These are phyloP conservation scores for Monomorium pharaonis DNA, from an alignment of 1,140 invertebrate species.

Conservation along the genomic window DNA sequence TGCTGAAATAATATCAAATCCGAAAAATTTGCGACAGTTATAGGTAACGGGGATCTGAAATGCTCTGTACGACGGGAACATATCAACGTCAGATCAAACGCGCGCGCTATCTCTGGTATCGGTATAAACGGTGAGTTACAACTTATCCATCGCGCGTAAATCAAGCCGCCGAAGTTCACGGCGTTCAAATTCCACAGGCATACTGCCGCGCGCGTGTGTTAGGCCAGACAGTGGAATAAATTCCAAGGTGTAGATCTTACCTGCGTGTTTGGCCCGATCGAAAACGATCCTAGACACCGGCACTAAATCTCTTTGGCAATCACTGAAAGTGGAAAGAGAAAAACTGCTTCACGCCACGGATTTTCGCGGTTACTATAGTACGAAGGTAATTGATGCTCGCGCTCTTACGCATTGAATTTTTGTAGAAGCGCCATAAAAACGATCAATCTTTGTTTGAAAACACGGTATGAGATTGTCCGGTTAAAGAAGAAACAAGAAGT, in stretches of 20 bases:
- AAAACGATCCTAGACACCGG: slow-evolving; percentile 59
- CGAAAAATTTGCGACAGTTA: slow-evolving; percentile 11
- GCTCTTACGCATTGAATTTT: slow-evolving; percentile 57
- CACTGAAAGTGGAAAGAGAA: slow-evolving; percentile 77
- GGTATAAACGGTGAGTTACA: slow-evolving; percentile 32
- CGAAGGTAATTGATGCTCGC: slow-evolving; percentile 67
- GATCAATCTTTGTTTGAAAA: slow-evolving; percentile 49
- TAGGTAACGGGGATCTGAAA: background rate
- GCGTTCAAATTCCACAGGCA: slow-evolving; percentile 48
- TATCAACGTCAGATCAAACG: slow-evolving; percentile 38
- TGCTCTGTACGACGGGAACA: slow-evolving; percentile 16
- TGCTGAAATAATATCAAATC: background rate
- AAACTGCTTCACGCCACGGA: slow-evolving; percentile 64
- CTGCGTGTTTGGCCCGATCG: slow-evolving; percentile 58
- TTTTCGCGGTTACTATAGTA: slow-evolving; percentile 66
- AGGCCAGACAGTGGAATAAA: slow-evolving; percentile 66
- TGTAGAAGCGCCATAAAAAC: slow-evolving; percentile 30
- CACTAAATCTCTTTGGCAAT: slow-evolving; percentile 80
- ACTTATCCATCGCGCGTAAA: slow-evolving; percentile 51
- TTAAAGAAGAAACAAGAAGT: background rate
- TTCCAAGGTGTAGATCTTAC: slow-evolving; percentile 51
- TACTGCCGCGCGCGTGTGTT: slow-evolving; percentile 33
- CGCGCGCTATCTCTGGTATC: slow-evolving; percentile 25
- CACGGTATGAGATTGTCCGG: background rate
- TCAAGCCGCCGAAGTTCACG: slow-evolving; percentile 7